Base-by-base conservation (phyloP, 92 coral and sea anemone species). In the Virgularia gustaviana region DNA sequence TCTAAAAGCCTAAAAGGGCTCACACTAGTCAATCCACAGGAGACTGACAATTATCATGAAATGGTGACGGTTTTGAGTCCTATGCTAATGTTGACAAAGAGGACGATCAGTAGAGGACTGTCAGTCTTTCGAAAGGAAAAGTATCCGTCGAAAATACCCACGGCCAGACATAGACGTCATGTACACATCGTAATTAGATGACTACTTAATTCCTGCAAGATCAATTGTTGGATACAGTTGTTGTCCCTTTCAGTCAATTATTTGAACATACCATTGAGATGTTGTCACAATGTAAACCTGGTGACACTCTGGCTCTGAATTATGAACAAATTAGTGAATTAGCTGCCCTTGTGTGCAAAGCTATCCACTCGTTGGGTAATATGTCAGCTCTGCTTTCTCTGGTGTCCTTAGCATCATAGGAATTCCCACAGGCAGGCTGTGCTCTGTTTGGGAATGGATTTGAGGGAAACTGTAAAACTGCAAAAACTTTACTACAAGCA, bases 1-100 rank as follows among this genome's bases (percentile, higher is more conserved):
- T 78, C 70, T 76, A 82, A 82, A 76, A 73, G 86, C 82, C 86
- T 44, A 76, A 62, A 81, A 57, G 81, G 85, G 62, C 82, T 42
- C 13, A 28, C 16, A 66, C 45, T 15, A 39, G 15, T 15, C 15
- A 19, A 63, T 42, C 52, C 76, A 36, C 76, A n/a, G 76, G 80
- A 81, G 51, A 43, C 51, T 43, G 20, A 43, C 20, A 22, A 43
- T 16, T 13, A 43, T 5, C n/a, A 43, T 13, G 51, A 22, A 22
- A 16, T 43, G 35, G 9, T 55, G 62, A 22, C 0, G 12, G 31
- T 27, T 8, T 25, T 6, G 62, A 55, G 62, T 22, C 62, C 0
- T 43, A n/a, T n/a, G n/a, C n/a, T n/a, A n/a, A 39, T 39, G 45
- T 53, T 34, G 66, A 60, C 15, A 43, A 60, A 10, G 66, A 60